Conservation (phyloP, 1,140 invertebrate genomes). For the Dreissena rostriformis region DNA sequence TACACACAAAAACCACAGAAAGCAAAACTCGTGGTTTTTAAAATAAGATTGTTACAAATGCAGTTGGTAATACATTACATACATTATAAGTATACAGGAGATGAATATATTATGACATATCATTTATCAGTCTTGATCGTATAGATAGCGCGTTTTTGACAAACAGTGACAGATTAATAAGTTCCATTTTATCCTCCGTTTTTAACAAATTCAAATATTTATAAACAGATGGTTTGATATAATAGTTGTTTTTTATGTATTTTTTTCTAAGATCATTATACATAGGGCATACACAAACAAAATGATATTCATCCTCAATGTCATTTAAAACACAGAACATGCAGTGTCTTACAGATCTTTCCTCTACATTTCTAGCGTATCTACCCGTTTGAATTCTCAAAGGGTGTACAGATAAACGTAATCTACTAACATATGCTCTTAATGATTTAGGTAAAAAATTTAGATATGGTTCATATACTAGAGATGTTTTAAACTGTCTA, state of each 20-base stretch:
- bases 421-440: background rate
- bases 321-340: background rate
- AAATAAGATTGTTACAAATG: too few species aligned
- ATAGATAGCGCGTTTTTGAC: background rate
- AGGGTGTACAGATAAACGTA: conserved; percentile 12
- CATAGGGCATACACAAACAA: background rate
- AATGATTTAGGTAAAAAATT: background rate
- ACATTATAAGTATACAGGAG: too few species aligned
- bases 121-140: background rate
- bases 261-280: background rate
- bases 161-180: background rate
- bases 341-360: conserved; percentile 1
- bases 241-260: background rate
- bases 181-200: background rate
- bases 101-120: background rate
- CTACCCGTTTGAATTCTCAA: conserved; percentile 25
- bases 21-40: too few species aligned
- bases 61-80: too few species aligned
- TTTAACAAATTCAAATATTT: background rate
- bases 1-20: too few species aligned
- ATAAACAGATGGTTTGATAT: background rate
- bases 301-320: conserved; percentile 24
- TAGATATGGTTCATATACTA: conserved; percentile 19
- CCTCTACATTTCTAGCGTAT: background rate
- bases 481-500: background rate